Base-by-base conservation (phyloP, 2,113 vertebrate genomes). In the Neoarius graeffei region DNA sequence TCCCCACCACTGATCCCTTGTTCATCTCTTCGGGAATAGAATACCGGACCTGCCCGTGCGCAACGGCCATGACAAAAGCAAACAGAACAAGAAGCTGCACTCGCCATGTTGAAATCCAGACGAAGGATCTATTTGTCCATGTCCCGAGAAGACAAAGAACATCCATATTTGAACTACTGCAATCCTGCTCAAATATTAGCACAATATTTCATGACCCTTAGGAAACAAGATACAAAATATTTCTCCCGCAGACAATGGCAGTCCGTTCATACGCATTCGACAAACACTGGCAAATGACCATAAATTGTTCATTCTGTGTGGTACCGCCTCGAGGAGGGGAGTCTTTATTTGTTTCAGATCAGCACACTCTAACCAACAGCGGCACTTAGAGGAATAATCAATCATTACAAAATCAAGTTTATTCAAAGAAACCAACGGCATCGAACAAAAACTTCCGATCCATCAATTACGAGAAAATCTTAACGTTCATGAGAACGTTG, bases 1-100 rank as follows among this genome's bases (percentile, higher is more conserved):
- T n/a, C n/a, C n/a, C n/a, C n/a, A 97, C 95, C 85, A 96, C 92
- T 76, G 96, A 91, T 9, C 95, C 96, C 17, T 87, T 94, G 3
- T 92, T 93, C 91, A 95, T 93, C 90, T 96, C 96, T 93, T 96
- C 96, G 27, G 86, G 94, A 81, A 96, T 35, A 35, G 35, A 35
- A 35, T 35, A 35, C 1, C 35, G 35, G 35, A 35, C 35, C 35
- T 35, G 35, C 9, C 92, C 93, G 35, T 92, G 91, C 73, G 19
- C 80, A 81, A 42, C 4, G 4, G 80, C 17, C 17, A 42, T 35
- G 17, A 60, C 27, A 60, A 81, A 35, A 1, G 27, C 80, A 81
- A 57, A 57, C 17, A 81, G 14, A 35, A 35, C 27, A 60, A 81
- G 10, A 20, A 60, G 56, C 35, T 35, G 35, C 35, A 35, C 35